Base-by-base conservation (phyloP, 2,888 invertebrate species). In the Mythimna albipuncta region DNA sequence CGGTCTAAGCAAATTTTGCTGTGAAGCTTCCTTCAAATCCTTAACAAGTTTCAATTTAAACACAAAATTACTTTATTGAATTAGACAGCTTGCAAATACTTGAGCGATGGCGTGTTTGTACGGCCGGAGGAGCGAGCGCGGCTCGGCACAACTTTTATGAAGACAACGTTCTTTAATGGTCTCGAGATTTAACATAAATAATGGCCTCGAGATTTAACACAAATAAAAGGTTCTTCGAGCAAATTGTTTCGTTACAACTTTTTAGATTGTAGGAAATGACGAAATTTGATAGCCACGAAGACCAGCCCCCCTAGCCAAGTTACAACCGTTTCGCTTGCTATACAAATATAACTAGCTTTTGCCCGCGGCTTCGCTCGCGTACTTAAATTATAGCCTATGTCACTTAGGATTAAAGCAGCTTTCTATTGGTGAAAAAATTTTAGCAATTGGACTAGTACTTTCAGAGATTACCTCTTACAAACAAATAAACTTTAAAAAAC, bases 61-160 rank as follows among this genome's bases (percentile, higher is more conserved):
- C 52, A 75, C 69, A 64, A 66, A 69, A 69, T 77, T 63, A 68
- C 58, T 78, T 77, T 63, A 71, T 82, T 66, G 52, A 82, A 81
- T 75, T 64, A 69, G 21, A 64, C 63, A 69, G 63, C 59, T 75
- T 75, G 50, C 58, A 62, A 77, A 77, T 68, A 64, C 66, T 79
- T 66, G 52, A 41, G 16, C 52, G 38, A 41, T 44, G 57, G 3
- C 64, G 57, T 63, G 58, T 65, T 67, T 57, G 63, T 66, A 71
- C 59, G 16, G 26, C 38, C 52, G 32, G 10, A 44, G 41, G 32
- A 26, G n/a, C 26, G 38, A 66, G 66, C 54, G 21, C 26, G 63
- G 38, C 35, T 57, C 55, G 72, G 44, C 64, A 13, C 26, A 64
- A 79, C 50, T 59, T 69, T 26, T 71, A 63, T 58, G 26, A 70